These are phyloP conservation scores for Galagoides demidoff DNA, from an alignment of 2,797 vertebrate species.

Conservation along the genomic window DNA sequence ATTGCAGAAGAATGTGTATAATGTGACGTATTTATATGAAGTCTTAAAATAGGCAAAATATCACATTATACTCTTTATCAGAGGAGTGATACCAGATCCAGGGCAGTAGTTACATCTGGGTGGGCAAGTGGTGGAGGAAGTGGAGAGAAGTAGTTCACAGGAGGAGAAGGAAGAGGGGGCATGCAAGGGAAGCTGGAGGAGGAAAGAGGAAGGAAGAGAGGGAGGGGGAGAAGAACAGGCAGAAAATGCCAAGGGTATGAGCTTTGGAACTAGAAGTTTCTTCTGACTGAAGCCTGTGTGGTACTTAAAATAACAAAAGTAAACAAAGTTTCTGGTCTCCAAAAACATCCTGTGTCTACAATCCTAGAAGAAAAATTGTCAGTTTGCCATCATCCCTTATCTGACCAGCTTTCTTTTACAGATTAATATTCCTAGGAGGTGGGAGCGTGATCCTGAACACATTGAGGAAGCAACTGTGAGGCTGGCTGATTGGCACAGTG, in stretches of 20 bases:
- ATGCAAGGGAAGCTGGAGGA: background rate
- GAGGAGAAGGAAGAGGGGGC: background rate
- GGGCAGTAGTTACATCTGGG: background rate
- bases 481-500: background rate
- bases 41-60: constrained; percentile 54
- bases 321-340: constrained; percentile 3
- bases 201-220: no score
- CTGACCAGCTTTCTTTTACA: background rate
- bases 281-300: background rate
- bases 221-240: background rate
- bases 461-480: background rate
- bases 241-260: background rate
- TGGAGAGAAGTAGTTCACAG: background rate
- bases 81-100: background rate
- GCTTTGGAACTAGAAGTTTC: constrained; percentile 24
- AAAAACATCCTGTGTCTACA: background rate
- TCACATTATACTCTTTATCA: constrained; percentile 2
- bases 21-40: constrained; percentile 2
- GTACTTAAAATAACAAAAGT: constrained; percentile 25
- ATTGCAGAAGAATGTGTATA: constrained; percentile 37
- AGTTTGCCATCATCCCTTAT: background rate
- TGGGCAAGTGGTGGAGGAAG: background rate
- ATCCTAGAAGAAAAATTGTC: background rate
- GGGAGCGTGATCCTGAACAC: background rate
- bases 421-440: background rate